Evolutionary conservation across 37 sponge, comb jelly and placozoan species (phyloP).

Genomic region (Axinella damicornis): DNA sequence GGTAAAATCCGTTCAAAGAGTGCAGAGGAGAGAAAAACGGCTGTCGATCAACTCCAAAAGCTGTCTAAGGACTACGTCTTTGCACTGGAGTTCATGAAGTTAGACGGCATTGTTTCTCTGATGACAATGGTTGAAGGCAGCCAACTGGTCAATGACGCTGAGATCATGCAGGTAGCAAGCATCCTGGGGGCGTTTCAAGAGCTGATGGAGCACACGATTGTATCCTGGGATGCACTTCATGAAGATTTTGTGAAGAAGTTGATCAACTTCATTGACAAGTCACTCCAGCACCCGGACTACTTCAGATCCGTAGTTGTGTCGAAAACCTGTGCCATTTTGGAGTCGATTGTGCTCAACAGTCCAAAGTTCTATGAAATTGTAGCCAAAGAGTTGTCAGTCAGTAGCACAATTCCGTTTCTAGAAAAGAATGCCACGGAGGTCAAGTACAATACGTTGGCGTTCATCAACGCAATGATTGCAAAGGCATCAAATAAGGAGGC

Average conservation of each 20-base stretch:
- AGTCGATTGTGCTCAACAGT: slow-evolving; percentile 76
- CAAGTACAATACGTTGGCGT: slow-evolving; percentile 68
- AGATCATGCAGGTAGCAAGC: slow-evolving; percentile 33
- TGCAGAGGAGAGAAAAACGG: slow-evolving; percentile 9
- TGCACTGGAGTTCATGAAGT: slow-evolving; percentile 72
- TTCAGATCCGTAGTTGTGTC: slow-evolving; percentile 58
- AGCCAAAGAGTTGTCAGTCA: slow-evolving; percentile 40
- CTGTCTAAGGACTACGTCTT: slow-evolving; percentile 69
- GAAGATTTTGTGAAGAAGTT: slow-evolving; percentile 85
- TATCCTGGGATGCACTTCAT: slow-evolving; percentile 82
- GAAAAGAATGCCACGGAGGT: slow-evolving; percentile 30
- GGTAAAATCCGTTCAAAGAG: slow-evolving; percentile 29
- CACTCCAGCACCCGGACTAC: slow-evolving; percentile 23
- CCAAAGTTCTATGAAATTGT: slow-evolving; percentile 50
- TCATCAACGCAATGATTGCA: slow-evolving; percentile 83
- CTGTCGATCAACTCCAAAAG: slow-evolving; percentile 36
- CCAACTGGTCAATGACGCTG: slow-evolving; percentile 20
- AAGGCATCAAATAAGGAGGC: slow-evolving; percentile 36
- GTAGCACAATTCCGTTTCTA: slow-evolving; percentile 55
- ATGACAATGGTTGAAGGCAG: slow-evolving; percentile 57
- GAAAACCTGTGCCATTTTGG: slow-evolving; percentile 71
- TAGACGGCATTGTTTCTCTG: slow-evolving; percentile 63
- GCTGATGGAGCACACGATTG: slow-evolving; percentile 90
- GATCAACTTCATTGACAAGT: slow-evolving; percentile 70
- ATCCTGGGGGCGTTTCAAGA: slow-evolving; percentile 77